These are phyloP conservation scores for Hiodon alosoides DNA, from an alignment of 2,113 vertebrate genomes.

Conservation along the genomic window DNA sequence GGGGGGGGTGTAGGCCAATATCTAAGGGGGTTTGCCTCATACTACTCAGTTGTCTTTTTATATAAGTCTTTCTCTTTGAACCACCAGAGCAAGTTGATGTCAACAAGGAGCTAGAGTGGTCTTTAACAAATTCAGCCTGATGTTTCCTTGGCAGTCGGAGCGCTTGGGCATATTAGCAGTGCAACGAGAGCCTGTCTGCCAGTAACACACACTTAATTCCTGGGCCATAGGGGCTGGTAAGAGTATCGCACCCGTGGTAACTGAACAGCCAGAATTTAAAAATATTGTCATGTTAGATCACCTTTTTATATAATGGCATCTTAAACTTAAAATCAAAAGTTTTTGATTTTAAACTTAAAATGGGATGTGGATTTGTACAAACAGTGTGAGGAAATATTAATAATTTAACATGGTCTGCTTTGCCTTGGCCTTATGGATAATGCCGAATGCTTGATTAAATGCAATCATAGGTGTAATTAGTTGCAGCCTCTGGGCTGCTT, in stretches of 20 bases:
- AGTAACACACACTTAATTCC: slow-evolving; percentile 22
- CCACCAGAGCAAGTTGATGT: slow-evolving; percentile 45
- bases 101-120: slow-evolving; percentile 37
- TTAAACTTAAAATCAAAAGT: slow-evolving; percentile 13
- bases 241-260: slow-evolving; percentile 41
- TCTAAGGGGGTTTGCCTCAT: slow-evolving; percentile 26
- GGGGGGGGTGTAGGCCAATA: neutral
- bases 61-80: slow-evolving; percentile 44
- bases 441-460: no score
- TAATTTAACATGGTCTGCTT: no score
- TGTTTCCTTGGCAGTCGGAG: slow-evolving; percentile 49
- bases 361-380: no score
- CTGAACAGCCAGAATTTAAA: slow-evolving; percentile 26
- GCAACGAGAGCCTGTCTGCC: slow-evolving; percentile 35
- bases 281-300: slow-evolving; percentile 24
- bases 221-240: slow-evolving; percentile 17
- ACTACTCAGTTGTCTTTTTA: slow-evolving; percentile 28
- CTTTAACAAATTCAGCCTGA: slow-evolving; percentile 49
- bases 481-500: neutral
- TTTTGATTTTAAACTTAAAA: slow-evolving; percentile 16
- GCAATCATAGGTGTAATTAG: no score
- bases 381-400: no score
- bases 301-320: slow-evolving; percentile 17
- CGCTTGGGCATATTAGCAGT: slow-evolving; percentile 28
- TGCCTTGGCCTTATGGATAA: no score